Evolutionary conservation across 2,797 vertebrate species (phyloP).

Genomic region (Malurus leucopterus): DNA sequence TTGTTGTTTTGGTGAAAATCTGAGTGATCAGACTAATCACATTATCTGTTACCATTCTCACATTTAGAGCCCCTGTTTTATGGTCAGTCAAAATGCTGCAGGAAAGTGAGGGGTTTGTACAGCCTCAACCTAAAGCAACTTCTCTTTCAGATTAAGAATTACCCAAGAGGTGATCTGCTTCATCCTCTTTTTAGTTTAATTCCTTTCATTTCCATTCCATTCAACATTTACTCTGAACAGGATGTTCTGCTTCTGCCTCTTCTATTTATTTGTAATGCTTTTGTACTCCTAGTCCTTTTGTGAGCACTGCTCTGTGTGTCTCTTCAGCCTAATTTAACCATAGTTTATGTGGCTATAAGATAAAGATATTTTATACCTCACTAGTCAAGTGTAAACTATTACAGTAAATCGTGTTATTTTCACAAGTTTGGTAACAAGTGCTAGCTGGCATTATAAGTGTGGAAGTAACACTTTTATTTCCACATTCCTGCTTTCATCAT

Average conservation of each 20-base stretch:
- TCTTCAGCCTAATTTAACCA: conserved; percentile 38
- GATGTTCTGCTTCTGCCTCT: background rate
- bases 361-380: conserved; percentile 43
- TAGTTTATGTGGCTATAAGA: conserved; percentile 13
- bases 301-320: background rate
- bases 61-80: background rate
- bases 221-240: background rate
- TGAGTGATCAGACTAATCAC: background rate
- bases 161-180: background rate
- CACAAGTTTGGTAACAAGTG: conserved; percentile 41
- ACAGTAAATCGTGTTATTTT: conserved; percentile 51
- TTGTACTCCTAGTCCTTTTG: background rate
- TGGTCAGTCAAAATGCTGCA: background rate
- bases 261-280: background rate
- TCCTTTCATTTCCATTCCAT: background rate
- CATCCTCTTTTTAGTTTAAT: background rate
- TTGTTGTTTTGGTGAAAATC: background rate
- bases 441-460: conserved; percentile 37
- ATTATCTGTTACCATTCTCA: background rate
- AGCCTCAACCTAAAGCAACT: background rate
- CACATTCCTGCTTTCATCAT: conserved; percentile 54
- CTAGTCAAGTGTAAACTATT: conserved; percentile 48
- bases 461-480: conserved; percentile 59
- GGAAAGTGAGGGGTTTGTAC: background rate
- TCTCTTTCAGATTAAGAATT: background rate